A percentile compares a stretch with the other conserved stretches of the same genome.
Conservation (phyloP, 1,140 invertebrate genomes). For the Drosophila varians region DNA sequence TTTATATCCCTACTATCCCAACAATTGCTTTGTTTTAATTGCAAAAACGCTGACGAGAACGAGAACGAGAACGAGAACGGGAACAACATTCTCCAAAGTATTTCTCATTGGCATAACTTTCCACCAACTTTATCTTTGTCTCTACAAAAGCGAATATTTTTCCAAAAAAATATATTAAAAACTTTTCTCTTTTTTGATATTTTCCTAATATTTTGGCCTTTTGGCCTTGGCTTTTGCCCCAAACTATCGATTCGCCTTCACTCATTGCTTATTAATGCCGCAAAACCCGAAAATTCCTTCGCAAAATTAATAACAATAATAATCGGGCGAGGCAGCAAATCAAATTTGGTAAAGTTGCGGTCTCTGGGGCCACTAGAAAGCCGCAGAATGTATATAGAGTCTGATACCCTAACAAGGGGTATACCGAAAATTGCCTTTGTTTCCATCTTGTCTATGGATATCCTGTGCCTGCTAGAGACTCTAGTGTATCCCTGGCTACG, state of each 20-base stretch:
- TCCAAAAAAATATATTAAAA: background rate
- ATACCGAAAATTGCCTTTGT: too few relatives aligned
- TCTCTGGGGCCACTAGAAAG: constrained; percentile 19
- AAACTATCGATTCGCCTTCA: constrained; percentile 34
- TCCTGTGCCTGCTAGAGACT: too few relatives aligned
- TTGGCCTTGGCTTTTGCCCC: too few relatives aligned
- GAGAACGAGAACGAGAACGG: too few relatives aligned
- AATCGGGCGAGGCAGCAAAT: constrained; percentile 54
- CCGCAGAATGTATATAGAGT: constrained; percentile 49
- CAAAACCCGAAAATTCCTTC: constrained; percentile 54
- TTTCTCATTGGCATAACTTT: constrained; percentile 22
- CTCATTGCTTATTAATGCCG: constrained; percentile 68
- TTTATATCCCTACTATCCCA: constrained; percentile 1
- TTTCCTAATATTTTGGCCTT: background rate
- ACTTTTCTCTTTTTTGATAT: background rate
- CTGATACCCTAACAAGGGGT: background rate
- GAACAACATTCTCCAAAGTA: constrained; percentile 22
- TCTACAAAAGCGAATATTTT: background rate
- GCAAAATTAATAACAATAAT: constrained; percentile 68
- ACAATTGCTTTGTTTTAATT: constrained; percentile 40
- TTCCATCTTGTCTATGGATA: too few relatives aligned
- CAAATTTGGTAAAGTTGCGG: constrained; percentile 53
- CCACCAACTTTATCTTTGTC: background rate
- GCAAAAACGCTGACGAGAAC: constrained; percentile 5
- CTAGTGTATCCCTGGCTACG: too few relatives aligned